Base-by-base conservation (phyloP, 2,888 invertebrate genomes). In the Drosophila birchii region DNA sequence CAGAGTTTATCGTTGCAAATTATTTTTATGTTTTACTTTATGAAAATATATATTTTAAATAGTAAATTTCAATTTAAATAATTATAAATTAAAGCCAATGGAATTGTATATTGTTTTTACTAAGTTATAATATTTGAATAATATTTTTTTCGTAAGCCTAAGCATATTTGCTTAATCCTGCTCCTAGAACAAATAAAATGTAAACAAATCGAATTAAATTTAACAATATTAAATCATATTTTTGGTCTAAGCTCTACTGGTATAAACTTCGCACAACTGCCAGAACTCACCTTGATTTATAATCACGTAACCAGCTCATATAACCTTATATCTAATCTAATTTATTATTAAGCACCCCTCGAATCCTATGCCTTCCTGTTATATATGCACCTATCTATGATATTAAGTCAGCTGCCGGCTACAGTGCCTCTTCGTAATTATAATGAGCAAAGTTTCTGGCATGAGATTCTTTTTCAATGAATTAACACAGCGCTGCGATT, bases 381-480 rank as follows among this genome's bases (percentile, higher is more conserved):
- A 32, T 38, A 38, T 41, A 34, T 32, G 8, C 14, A 45, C 26
- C 18, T 49, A 51, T 53, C 53, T 44, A 23, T 60, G 18, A 34
- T 44, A 60, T 72, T 23, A 55, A 55, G 56, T 44, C 68, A 75
- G 38, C 58, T 66, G 54, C 45, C 62, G 54, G 59, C 47, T 71
- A 53, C 76, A 78, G 56, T 62, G 58, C 56, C 54, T 69, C 45
- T 56, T 23, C 20, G 70, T 63, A 69, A 75, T 75, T 78, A 68
- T 62, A 75, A 75, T 78, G 66, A 78, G 78, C 39, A 69, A 71
- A 71, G 60, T 61, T 72, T 56, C 53, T 54, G 78, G 55, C 38
- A 53, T 63, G 36, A 26, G 62, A 18, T 54, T 57, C 39, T 36
- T 51, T 68, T 60, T 51, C 44, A 66, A 63, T 69, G 68, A 67